These are phyloP conservation scores for Hyppa rectilinea DNA, from an alignment of 2,888 invertebrate genomes.

Conservation along the genomic window DNA sequence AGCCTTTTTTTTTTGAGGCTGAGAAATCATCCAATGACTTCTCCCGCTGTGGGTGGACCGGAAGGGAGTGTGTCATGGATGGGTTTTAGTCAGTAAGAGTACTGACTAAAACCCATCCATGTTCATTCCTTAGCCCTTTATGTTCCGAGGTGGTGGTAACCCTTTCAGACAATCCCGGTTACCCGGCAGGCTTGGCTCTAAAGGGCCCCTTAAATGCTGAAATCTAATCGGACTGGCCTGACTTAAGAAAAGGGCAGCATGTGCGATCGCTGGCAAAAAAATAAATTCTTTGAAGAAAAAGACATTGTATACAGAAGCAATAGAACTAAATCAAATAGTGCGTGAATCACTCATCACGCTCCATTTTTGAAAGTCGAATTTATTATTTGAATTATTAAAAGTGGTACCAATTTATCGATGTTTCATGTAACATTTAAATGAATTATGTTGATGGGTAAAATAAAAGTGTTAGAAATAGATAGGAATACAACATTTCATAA, in stretches of 20 bases:
- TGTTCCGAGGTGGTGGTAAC: too few relatives aligned
- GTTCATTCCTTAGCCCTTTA: too few relatives aligned
- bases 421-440: background rate
- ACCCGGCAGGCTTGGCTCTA: too few relatives aligned
- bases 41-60: too few relatives aligned
- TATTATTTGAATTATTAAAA: constrained; percentile 14
- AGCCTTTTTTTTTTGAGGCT: too few relatives aligned
- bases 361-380: constrained; percentile 12
- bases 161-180: too few relatives aligned
- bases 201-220: too few relatives aligned
- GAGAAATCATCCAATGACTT: too few relatives aligned
- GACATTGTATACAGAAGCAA: background rate
- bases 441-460: constrained; percentile 10
- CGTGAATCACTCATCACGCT: constrained; percentile 33
- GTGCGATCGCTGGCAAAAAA: background rate
- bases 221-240: background rate
- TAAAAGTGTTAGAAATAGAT: constrained; percentile 8
- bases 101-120: too few relatives aligned
- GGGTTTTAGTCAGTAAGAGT: too few relatives aligned
- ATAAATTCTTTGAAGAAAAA: constrained; percentile 3
- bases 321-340: constrained; percentile 14
- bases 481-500: constrained; percentile 1
- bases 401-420: constrained; percentile 4
- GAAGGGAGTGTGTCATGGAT: too few relatives aligned
- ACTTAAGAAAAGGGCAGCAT: background rate